Conservation (phyloP, 2,888 invertebrate genomes). For the Drosophila pseudotalamancana region DNA sequence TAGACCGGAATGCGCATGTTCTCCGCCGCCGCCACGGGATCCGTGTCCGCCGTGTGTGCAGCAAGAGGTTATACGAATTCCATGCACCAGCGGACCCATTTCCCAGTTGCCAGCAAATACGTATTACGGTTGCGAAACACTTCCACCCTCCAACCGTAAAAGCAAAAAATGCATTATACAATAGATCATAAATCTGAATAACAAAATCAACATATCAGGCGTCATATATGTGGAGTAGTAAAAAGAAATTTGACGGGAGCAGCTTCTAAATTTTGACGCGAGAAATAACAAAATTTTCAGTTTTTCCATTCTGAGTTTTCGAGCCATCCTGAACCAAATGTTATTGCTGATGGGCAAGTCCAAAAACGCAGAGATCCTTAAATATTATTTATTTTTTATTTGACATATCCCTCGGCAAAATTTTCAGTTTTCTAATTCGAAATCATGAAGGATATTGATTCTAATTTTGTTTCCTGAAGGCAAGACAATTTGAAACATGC, state of each 20-base stretch:
- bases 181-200: conserved; percentile 1
- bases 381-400: too few species aligned
- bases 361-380: too few species aligned
- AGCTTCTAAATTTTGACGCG: conserved; percentile 8
- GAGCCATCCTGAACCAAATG: conserved; percentile 1
- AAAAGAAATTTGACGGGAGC: neutral
- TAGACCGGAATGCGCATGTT: neutral
- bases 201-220: conserved; percentile 16
- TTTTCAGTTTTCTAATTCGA: too few species aligned
- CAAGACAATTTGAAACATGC: too few species aligned
- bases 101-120: neutral
- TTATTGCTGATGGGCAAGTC: conserved; percentile 41
- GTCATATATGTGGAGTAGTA: neutral
- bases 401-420: too few species aligned
- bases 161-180: conserved; percentile 36
- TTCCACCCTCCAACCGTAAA: neutral
- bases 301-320: conserved; percentile 9
- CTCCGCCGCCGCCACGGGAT: neutral
- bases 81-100: neutral
- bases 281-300: conserved; percentile 7
- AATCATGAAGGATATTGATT: too few species aligned
- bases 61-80: conserved; percentile 27
- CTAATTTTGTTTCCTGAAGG: too few species aligned
- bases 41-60: neutral
- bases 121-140: conserved; percentile 7